Evolutionary conservation across 2,888 invertebrate species (phyloP), one percentile per base, ranked within the genome.

Genomic region (Apocheima hispidaria): DNA sequence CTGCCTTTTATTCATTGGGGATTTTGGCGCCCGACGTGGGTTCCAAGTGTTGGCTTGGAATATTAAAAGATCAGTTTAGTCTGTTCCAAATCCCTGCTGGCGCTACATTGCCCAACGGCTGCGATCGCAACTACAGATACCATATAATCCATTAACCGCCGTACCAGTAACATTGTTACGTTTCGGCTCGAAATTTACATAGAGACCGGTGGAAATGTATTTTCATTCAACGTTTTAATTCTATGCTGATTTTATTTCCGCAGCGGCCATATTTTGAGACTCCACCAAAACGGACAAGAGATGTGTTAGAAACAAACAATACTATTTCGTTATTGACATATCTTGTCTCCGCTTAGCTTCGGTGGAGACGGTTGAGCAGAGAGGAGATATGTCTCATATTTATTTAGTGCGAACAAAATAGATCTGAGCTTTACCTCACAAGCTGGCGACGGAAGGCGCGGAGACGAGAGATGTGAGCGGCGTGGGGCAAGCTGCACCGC

Each of bases 111-210:
- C 48, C 51, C 64, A 71, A 71, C 72, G 71, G 67, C 70, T 55
- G 52, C 70, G 74, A 81, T 78, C 69, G 72, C 71, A 63, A 71
- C 71, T 77, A 73, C 74, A 80, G 78, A 77, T 80, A 81, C 77
- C 74, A 78, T 81, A 80, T 81, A 80, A 83, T 82, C 81, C 81
- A 83, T 84, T 82, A 85, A 78, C 79, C 69, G 68, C 73, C 71
- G 73, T 70, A 72, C 76, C 77, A 74, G 79, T 88, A 87, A 88
- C 81, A 80, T 79, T 71, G 84, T 88, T 86, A 86, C 79, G 78
- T 81, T 82, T 80, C 79, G 81, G 72, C 73, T 65, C 73, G 72
- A 72, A 73, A 88, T 90, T 89, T 84, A 82, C 87, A 89, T 87
- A 84, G 75, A 78, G 75, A 79, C 74, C 75, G 75, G 73, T 82